Percentiles rank a stretch among this genome's conserved stretches.
Evolutionary conservation across 2,797 vertebrate genomes (phyloP).

Genomic region (Gastrophryne carolinensis): DNA sequence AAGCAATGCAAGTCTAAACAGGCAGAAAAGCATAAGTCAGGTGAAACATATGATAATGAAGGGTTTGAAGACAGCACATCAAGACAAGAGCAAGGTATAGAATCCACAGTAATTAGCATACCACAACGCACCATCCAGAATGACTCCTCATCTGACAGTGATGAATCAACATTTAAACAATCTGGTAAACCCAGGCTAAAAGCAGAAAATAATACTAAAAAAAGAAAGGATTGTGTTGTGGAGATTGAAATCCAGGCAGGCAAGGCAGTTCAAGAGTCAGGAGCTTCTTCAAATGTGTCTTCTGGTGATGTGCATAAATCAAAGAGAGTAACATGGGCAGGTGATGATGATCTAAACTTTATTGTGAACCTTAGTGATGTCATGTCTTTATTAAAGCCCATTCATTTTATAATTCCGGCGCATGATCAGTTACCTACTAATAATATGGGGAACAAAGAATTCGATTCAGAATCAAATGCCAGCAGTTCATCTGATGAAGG

Average conservation of each 20-base stretch:
- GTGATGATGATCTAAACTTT: neutral
- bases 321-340: conserved; percentile 1
- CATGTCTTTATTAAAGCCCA: neutral
- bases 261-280: neutral
- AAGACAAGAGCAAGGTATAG: neutral
- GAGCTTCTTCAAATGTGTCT: neutral
- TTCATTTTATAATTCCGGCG: neutral
- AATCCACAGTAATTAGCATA: accelerated
- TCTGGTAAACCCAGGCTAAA: neutral
- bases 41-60: conserved; percentile 69
- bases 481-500: conserved; percentile 3
- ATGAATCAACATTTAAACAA: neutral
- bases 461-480: neutral
- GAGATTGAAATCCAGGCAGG: neutral
- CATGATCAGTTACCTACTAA: neutral
- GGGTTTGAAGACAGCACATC: conserved; percentile 66
- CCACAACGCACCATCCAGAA: neutral
- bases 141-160: neutral
- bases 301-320: neutral
- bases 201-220: neutral
- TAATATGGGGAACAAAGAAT: neutral
- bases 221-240: neutral
- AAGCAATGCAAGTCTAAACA: conserved; percentile 58
- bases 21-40: conserved; percentile 18
- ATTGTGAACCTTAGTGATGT: neutral